A percentile compares a stretch with the other conserved stretches of the same genome.
Evolutionary conservation across 2,113 vertebrate genomes (phyloP).

Genomic region (Oxyura jamaicensis): DNA sequence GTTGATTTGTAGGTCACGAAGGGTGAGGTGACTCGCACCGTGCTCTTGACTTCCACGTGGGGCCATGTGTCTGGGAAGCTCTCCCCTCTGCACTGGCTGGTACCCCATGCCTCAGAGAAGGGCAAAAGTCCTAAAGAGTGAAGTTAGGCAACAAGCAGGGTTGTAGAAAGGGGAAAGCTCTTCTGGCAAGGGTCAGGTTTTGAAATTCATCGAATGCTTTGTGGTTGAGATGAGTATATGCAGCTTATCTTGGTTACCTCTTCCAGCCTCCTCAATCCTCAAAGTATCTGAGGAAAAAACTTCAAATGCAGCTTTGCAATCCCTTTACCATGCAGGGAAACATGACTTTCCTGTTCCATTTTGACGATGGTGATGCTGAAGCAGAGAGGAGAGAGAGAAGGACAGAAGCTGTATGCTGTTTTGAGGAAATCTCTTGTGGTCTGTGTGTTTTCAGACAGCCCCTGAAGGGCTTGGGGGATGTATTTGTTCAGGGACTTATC

Average conservation of each 20-base stretch:
- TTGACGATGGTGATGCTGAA: not conserved
- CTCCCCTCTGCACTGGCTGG: not conserved
- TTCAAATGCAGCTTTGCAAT: not conserved
- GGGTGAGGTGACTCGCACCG: not conserved
- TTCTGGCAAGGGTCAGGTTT: not conserved
- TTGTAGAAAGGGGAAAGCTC: not conserved
- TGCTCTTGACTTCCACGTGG: not conserved
- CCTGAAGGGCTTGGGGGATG: too few relatives aligned
- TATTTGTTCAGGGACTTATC: not conserved
- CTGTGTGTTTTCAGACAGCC: not conserved
- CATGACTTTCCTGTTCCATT: fast-evolving
- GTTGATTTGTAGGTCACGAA: not conserved
- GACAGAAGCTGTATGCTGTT: not conserved
- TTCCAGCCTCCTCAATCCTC: not conserved
- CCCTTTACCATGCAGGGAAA: not conserved
- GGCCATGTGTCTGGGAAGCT: not conserved
- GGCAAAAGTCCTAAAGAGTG: not conserved
- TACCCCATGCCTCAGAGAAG: not conserved
- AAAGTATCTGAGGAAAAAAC: not conserved
- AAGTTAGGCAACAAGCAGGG: not conserved
- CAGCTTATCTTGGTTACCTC: not conserved
- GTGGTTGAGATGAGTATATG: not conserved
- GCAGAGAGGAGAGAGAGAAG: not conserved
- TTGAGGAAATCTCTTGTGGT: not conserved
- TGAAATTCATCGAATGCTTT: not conserved